A percentile compares a stretch with the other conserved stretches of the same genome.
Evolutionary conservation across 1,140 invertebrate genomes (phyloP).

Genomic region (Hydropsyche tenuis): DNA sequence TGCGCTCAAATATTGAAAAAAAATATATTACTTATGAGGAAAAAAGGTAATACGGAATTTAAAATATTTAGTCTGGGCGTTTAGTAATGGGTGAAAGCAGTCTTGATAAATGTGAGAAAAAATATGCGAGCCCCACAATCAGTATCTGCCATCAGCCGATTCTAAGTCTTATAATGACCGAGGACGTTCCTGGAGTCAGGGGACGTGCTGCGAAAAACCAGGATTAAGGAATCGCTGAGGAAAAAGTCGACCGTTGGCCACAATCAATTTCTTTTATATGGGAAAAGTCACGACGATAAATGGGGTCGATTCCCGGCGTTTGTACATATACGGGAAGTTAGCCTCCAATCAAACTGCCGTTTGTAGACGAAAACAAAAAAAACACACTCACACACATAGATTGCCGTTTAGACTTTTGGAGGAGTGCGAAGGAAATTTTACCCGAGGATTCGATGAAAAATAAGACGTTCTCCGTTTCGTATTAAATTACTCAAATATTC

Average conservation of each 20-base stretch:
- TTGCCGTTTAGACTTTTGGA: no score
- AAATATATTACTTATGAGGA: no score
- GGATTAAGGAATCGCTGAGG: slow-evolving; percentile 10
- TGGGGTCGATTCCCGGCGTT: neutral
- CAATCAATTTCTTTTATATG: slow-evolving; percentile 34
- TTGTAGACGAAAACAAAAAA: no score
- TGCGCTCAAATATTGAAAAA: no score
- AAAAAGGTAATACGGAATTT: no score
- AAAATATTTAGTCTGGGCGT: no score
- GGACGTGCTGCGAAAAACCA: slow-evolving; percentile 7
- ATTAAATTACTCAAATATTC: slow-evolving; percentile 16
- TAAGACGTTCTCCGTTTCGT: neutral
- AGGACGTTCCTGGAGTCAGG: neutral
- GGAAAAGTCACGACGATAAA: slow-evolving; percentile 6
- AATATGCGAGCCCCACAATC: slow-evolving; percentile 23
- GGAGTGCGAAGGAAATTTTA: no score
- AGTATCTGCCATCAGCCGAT: slow-evolving; percentile 35
- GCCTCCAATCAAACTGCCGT: no score
- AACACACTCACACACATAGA: neutral
- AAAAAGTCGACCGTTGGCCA: slow-evolving; percentile 25
- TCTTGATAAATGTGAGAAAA: neutral
- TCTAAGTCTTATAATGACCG: slow-evolving; percentile 32
- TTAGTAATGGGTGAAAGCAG: no score
- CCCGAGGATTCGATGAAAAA: neutral
- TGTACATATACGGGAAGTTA: no score